Evolutionary conservation across 92 coral and sea anemone genomes (phyloP), one percentile per base, ranked within the genome.

Genomic region (Porites cylindrica): DNA sequence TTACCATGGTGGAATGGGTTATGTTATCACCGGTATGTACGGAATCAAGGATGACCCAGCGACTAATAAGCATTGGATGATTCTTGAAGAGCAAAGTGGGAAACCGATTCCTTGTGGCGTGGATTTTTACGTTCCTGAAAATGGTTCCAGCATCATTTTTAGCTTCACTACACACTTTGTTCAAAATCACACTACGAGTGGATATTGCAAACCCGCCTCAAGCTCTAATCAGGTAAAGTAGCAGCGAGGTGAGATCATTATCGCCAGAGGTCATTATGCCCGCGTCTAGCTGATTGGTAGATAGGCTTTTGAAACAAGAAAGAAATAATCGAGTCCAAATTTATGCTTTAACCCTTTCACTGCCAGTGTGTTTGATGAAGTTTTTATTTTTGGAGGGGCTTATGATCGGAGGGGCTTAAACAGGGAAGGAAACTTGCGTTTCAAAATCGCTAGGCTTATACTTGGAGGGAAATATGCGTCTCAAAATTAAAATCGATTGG

Each of bases 31-130:
- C 23, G 76, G 75, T 11, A 64, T 84, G 82, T 64, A 84, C 65
- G 88, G 88, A 12, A 76, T 58, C 16, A 3, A 56, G 38, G 12
- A 84, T 23, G 23, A 63, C 32, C 43, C 38, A 51, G 20, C 66
- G 1, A 14, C 13, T 56, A 10, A 56, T n/a, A 47, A 9, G 1
- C 76, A 23, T 70, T 84, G 88, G 88, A 0, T 5, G 7, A 23
- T 75, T 53, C 16, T 63, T 76, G 88, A 84, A 29, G 75, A 24
- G 65, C 53, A 64, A 32, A 75, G 13, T 23, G 82, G 88, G n/a
- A 76, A 29, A 0, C 0, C 19, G 17, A 19, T 12, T 67, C 82
- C 76, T 0, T 75, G 81, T 14, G 88, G 88, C 52, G 64, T 65
- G 32, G 58, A 58, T 23, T 24, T 53, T 7, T 84, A 84, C 58